Conservation (phyloP, 1,140 invertebrate species). For the Pectinophora gossypiella region DNA sequence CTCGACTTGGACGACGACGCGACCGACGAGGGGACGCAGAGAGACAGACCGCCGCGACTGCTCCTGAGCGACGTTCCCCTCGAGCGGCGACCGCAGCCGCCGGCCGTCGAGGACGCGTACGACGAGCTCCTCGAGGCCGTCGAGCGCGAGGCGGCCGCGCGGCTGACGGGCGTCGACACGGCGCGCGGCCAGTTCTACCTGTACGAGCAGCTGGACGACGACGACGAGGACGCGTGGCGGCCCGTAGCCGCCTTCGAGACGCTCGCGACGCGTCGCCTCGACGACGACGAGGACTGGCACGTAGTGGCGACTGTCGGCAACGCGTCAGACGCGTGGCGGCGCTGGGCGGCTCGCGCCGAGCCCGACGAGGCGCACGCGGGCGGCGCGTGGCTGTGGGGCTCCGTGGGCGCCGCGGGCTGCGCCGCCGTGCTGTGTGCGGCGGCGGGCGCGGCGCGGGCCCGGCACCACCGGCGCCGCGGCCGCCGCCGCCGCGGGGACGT, state of each 20-base stretch:
- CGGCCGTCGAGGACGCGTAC: conserved; percentile 13
- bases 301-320: not conserved
- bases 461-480: conserved; percentile 13
- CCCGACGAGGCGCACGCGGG: not conserved
- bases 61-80: conserved; percentile 12
- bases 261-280: conserved; percentile 16
- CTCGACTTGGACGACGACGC: too few relatives aligned
- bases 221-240: conserved; percentile 12
- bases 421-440: conserved; percentile 15
- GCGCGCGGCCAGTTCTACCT: conserved; percentile 19
- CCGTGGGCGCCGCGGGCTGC: not conserved
- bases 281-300: conserved; percentile 24
- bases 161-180: conserved; percentile 10
- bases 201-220: conserved; percentile 18
- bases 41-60: not conserved
- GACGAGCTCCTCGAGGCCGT: conserved; percentile 24
- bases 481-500: conserved; percentile 15
- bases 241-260: conserved; percentile 23
- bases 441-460: conserved; percentile 15
- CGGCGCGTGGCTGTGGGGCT: not conserved
- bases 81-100: not conserved
- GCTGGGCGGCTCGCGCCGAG: not conserved
- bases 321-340: not conserved
- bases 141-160: conserved; percentile 16
- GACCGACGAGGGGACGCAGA: too few relatives aligned